phyloP scores from a whole-genome alignment of 2,113 vertebrate genomes.

The Gavia stellata region DNA sequence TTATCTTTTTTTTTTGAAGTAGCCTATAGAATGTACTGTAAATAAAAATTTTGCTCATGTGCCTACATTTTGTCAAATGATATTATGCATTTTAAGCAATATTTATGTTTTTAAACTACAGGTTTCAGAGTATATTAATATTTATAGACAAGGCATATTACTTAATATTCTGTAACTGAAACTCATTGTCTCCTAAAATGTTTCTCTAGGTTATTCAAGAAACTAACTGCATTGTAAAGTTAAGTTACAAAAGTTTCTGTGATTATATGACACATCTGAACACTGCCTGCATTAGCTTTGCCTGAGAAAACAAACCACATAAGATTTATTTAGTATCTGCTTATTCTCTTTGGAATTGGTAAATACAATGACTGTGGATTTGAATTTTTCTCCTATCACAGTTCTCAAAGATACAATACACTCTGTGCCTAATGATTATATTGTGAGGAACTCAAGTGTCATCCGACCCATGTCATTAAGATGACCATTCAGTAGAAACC shows the following conservation, averaged over 20 bases:
- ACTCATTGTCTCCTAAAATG: background rate
- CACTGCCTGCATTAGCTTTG: background rate
- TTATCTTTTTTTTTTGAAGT: background rate
- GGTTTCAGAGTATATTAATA: background rate
- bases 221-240: background rate
- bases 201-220: background rate
- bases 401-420: background rate
- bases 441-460: slow-evolving; percentile 10
- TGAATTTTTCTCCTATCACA: background rate
- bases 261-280: background rate
- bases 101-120: background rate
- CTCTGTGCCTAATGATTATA: background rate
- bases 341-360: background rate
- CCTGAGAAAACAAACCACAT: background rate
- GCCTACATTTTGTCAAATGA: background rate
- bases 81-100: background rate
- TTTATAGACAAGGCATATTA: background rate
- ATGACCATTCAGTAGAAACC: slow-evolving; percentile 51
- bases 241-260: background rate
- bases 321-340: background rate
- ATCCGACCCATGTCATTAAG: slow-evolving; percentile 52
- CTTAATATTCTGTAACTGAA: background rate
- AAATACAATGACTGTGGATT: background rate
- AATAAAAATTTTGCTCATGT: background rate
- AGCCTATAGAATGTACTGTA: background rate